Evolutionary conservation across 2,888 invertebrate genomes (phyloP), one percentile per base, ranked within the genome.

Genomic region (Dione juno): DNA sequence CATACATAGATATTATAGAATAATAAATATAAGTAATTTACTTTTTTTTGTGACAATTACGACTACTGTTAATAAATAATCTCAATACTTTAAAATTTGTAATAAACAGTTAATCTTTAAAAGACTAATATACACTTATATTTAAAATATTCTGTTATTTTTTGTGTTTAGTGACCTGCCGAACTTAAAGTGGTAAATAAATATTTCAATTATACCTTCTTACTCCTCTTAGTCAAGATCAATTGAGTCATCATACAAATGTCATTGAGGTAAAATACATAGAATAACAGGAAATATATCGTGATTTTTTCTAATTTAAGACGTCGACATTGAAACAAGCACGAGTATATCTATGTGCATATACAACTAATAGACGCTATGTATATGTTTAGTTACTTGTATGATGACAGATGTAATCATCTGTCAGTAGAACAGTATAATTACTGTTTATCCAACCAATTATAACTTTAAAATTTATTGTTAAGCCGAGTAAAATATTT

Each of bases 261-360:
- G 69, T 67, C 71, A 63, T 67, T 75, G 74, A 75, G 67, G 73
- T 66, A 71, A 72, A 73, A 75, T 66, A 72, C 66, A 43, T 70
- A 67, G 64, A 58, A 52, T 67, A 69, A 66, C 52, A 74, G 74
- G 73, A 71, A 74, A 65, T 64, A 67, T 64, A 45, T 66, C 48
- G 58, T 41, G 59, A 53, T 68, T 68, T 71, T 66, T 64, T 71
- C 37, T 41, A 58, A 63, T 45, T 63, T 61, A 61, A 64, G 48
- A 50, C 69, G 66, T 57, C 66, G 66, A 43, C 66, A 72, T 72
- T 67, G 64, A 64, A 64, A 37, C 37, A 37, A 48, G n/a, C n/a
- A n/a, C n/a, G n/a, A n/a, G 37, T 64, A 50, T 37, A 64, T 50
- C 3, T 48, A 50, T 50, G 40, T 64, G n/a, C 21, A 58, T 58